These are phyloP conservation scores for Drosophila ananassae DNA, from an alignment of 1,140 invertebrate species.

Conservation along the genomic window DNA sequence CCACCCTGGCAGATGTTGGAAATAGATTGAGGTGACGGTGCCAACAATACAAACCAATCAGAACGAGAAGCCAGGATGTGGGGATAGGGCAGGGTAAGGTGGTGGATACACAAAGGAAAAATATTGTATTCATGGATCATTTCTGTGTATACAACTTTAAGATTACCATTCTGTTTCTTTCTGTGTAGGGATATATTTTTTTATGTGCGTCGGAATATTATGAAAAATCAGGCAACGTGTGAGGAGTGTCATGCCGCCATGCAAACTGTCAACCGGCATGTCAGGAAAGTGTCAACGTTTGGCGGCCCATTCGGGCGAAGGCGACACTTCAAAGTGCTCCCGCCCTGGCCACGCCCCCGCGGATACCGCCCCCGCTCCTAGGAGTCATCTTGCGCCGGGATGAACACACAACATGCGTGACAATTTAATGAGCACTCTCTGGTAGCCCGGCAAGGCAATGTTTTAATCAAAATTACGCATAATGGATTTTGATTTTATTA, in stretches of 20 bases:
- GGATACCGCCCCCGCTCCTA: not conserved
- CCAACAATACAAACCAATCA: constrained; percentile 63
- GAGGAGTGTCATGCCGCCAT: constrained; percentile 74
- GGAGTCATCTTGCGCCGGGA: constrained; percentile 15
- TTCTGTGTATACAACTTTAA: too few relatives aligned
- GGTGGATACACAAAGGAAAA: not conserved
- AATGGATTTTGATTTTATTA: constrained; percentile 83
- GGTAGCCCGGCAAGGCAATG: constrained; percentile 54
- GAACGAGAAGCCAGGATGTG: constrained; percentile 13
- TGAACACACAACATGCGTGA: constrained; percentile 74
- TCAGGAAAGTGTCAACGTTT: constrained; percentile 75
- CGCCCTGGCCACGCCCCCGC: constrained; percentile 13
- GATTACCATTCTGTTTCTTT: not conserved
- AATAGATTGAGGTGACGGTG: constrained; percentile 67
- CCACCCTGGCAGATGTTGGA: constrained; percentile 68
- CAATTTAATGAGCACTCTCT: constrained; percentile 75
- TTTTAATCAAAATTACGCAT: constrained; percentile 81
- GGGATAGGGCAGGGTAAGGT: not conserved
- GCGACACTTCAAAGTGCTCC: constrained; percentile 68
- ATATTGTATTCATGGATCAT: not conserved
- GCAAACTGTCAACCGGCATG: constrained; percentile 75
- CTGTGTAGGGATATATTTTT: constrained; percentile 11
- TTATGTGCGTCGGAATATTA: constrained; percentile 42
- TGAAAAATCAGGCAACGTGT: constrained; percentile 54
- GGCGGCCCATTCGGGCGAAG: constrained; percentile 43